Evolutionary conservation across 2,888 invertebrate species (phyloP), one percentile per base, ranked within the genome.

Genomic region (Ganaspis brasiliensis): DNA sequence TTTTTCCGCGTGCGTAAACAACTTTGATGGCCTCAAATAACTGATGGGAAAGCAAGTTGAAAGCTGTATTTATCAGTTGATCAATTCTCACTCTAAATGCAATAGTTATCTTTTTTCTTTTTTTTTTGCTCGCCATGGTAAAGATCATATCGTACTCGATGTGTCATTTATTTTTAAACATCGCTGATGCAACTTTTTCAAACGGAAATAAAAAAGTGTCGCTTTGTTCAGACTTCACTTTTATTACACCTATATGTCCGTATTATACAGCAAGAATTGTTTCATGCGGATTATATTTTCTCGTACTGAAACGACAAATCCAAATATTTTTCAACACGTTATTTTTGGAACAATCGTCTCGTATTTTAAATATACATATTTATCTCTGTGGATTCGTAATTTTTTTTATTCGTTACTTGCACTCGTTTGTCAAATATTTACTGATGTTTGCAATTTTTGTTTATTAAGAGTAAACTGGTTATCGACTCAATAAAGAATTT

Each of bases 111-210:
- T 52, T 52, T 52, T 52, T 52, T 52, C 16, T 49, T 45, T n/a
- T 14, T 14, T 52, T 52, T 63, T 63, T 63, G 12, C 40, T 40
- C 40, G 63, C 3, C 14, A 16, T 63, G 63, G 12, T 40, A 63
- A 63, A 63, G 63, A 63, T 63, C 40, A 37, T 63, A 63, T 63
- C 63, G 24, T 21, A 14, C 63, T 63, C 40, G 63, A 5, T 37
- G 24, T 63, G 63, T 63, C 63, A 63, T 63, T 40, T 63, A 63
- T 63, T 63, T 63, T 63, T 63, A 63, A 63, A 63, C 63, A 40
- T 63, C 35, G 40, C 63, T 63, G 63, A 63, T 63, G 37, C 24
- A 63, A 40, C 63, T 63, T 63, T 63, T 63, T 63, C 63, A 63
- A 40, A 40, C 63, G 63, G 63, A 63, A 63, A 63, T 63, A 37